phyloP scores from a whole-genome alignment of 2,797 vertebrate genomes.

The Microctenopoma lineatum region DNA sequence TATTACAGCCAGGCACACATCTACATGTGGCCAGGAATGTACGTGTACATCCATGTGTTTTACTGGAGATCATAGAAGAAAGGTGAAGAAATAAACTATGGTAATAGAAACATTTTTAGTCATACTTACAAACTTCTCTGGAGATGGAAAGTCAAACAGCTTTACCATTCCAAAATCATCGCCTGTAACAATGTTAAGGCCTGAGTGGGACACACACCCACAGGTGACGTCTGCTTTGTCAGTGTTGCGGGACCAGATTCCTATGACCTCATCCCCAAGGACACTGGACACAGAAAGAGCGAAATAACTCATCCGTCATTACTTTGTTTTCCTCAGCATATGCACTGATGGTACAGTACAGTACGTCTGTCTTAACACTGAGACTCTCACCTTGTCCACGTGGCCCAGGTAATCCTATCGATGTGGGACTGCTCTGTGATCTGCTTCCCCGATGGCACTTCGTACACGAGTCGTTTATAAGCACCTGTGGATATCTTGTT shows the following conservation, averaged over 20 bases:
- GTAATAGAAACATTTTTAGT: not conserved
- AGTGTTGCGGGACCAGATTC: conserved; percentile 97
- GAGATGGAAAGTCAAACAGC: conserved; percentile 98
- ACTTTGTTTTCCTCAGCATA: not conserved
- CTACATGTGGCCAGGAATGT: too few species aligned
- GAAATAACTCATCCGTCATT: not conserved
- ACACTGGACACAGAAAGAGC: conserved; percentile 81
- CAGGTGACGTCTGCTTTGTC: conserved; percentile 97
- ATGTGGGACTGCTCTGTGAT: conserved; percentile 91
- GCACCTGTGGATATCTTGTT: conserved; percentile 94
- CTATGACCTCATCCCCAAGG: conserved; percentile 95
- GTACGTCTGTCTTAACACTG: not conserved
- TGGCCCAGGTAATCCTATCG: conserved; percentile 98
- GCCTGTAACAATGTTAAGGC: conserved; percentile 95
- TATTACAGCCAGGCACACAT: too few species aligned
- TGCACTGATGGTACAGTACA: not conserved
- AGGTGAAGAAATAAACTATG: conserved; percentile 24
- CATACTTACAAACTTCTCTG: conserved; percentile 98
- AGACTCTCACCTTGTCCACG: conserved; percentile 93
- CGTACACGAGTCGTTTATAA: conserved; percentile 96
- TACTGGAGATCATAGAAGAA: not conserved
- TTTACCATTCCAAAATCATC: conserved; percentile 99
- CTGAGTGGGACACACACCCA: conserved; percentile 97
- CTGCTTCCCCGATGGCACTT: conserved; percentile 98
- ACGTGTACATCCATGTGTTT: too few species aligned